phyloP scores from a whole-genome alignment of 2,888 invertebrate species.

The Heliconius ethilla region DNA sequence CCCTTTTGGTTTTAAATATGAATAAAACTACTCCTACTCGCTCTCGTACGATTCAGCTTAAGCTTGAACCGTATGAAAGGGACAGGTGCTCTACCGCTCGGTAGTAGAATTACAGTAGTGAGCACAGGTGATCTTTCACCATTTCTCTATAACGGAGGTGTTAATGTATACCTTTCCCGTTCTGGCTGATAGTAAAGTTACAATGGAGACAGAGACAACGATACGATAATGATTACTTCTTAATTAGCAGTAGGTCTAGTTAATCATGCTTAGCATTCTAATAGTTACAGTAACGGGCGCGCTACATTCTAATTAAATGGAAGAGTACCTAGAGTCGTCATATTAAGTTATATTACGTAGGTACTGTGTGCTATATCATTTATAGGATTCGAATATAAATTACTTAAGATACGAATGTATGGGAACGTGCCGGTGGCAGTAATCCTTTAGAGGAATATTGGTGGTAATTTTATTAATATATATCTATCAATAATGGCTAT shows the following conservation, averaged over 20 bases:
- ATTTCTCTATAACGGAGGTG: conserved; percentile 71
- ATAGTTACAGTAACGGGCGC: conserved; percentile 61
- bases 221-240: conserved; percentile 56
- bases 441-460: background rate
- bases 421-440: conserved; percentile 50
- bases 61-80: conserved; percentile 80
- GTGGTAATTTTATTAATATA: conserved; percentile 39
- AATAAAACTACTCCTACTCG: conserved; percentile 79
- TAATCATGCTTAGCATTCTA: conserved; percentile 74
- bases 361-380: conserved; percentile 47
- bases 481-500: background rate
- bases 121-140: conserved; percentile 82
- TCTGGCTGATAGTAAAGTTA: conserved; percentile 52
- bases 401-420: conserved; percentile 51
- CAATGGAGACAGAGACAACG: conserved; percentile 56
- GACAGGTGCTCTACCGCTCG: conserved; percentile 79
- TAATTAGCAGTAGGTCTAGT: conserved; percentile 71
- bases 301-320: conserved; percentile 66
- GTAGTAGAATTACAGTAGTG: conserved; percentile 81
- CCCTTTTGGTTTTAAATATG: conserved; percentile 51
- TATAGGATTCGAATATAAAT: conserved; percentile 47
- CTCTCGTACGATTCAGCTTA: conserved; percentile 79
- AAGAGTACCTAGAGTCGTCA: conserved; percentile 56
- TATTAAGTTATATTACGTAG: conserved; percentile 56
- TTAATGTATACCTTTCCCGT: conserved; percentile 71